Evolutionary conservation across 2,113 vertebrate species (phyloP), one percentile per base, ranked within the genome.

Genomic region (Tringa solitaria): DNA sequence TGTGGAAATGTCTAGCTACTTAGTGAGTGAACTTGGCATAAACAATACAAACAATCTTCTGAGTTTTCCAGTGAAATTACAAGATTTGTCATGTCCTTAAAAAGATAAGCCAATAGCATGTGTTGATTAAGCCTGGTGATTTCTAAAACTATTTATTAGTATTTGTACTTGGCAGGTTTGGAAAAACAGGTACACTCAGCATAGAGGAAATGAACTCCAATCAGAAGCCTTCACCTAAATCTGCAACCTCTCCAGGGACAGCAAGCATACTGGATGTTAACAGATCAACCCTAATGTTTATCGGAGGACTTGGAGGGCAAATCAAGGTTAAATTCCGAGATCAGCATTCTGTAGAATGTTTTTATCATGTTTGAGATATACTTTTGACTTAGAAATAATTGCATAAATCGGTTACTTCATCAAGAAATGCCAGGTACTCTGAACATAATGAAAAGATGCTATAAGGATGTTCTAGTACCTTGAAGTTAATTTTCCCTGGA

Each of bases 241-340:
- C 95, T 43, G 97, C 96, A 33, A 95, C 95, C 7, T 99, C 99
- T 24, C 98, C 98, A 0, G 99, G 99, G 48, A 90, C 83, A 12
- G 97, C 98, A 7, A 98, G 98, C 4, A 77, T 99, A 76, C 87
- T 99, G 81, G 98, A 99, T 57, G 90, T 99, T 19, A 98, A 98
- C 96, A 98, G 98, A 35, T 98, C 98, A 91, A 99, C 98, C 1
- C 88, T 98, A 19, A 97, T 99, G 95, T 98, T 99, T 88, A 94
- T 99, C 1, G 99, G 99, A 73, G 99, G 99, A 51, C 97, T 99
- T 79, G 98, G 98, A 68, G 96, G 98, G 13, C 97, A 98, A 94
- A 97, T 98, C 73, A 98, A 98, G 99, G 99, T 99, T 97, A 95
- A 60, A 10, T 64, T 81, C 27, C 14, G 13, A 88, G 45, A 65